Base-by-base conservation (phyloP, 2,888 invertebrate species). In the Andricus quercusramuli region DNA sequence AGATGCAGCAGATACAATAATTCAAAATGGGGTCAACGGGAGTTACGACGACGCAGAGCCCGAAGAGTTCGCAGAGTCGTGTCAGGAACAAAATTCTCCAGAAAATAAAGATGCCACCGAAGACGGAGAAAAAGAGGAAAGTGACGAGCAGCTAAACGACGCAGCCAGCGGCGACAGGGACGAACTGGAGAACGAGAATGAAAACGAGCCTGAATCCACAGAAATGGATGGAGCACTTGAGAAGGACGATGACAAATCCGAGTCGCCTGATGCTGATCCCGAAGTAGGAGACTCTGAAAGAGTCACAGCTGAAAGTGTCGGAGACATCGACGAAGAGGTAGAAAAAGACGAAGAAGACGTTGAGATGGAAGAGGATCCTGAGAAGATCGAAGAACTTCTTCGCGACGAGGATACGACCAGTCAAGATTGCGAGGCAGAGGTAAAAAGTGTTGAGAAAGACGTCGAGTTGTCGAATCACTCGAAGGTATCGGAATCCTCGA, bases 21-120 rank as follows among this genome's bases (percentile, higher is more conserved):
- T 93, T 86, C 89, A 92, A 80, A 93, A 93, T 84, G 93, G 93
- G 79, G 89, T 93, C 82, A 93, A 93, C 85, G 93, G 93, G 62
- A 91, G 89, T 78, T 91, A 89, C 83, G 91, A 89, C 84, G 91
- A 90, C 77, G 85, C 82, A 51, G 90, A 90, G 78, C 88, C 80
- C 51, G 91, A 91, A 66, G 82, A 86, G 29, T 82, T 86, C 29
- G 78, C 82, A 32, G 86, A 88, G 74, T 85, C 82, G 68, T 83
- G 85, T 77, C 80, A 83, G 62, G 82, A 83, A 67, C 32, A 68
- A 79, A 80, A 44, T 64, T 51, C 25, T 65, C 74, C 78, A 29
- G 59, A 25, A 17, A 56, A 80, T 9, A 79, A 82, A 29, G 74
- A 74, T 3, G 17, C 29, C 6, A 64, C 29, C 29, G 68, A 68